A percentile compares a stretch with the other conserved stretches of the same genome.
Evolutionary conservation across 1,140 invertebrate species (phyloP).

Genomic region (Gonioctena quinquepunctata): DNA sequence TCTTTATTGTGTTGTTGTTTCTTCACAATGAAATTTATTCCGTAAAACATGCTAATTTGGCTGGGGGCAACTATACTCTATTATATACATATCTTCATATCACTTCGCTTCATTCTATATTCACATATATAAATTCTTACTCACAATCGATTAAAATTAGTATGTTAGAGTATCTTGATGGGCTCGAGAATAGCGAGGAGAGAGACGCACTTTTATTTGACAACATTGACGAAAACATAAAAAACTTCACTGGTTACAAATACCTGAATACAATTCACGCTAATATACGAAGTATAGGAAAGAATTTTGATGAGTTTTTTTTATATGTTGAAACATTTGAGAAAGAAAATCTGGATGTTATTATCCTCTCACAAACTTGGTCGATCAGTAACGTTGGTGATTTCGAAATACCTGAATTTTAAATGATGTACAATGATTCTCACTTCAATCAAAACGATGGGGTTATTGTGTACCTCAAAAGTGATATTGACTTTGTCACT

Average conservation of each 20-base stretch:
- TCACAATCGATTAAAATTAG: neutral
- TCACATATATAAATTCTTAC: neutral
- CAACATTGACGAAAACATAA: neutral
- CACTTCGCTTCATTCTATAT: neutral
- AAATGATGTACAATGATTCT: conserved; percentile 1
- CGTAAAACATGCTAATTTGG: too few relatives aligned
- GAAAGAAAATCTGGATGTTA: neutral
- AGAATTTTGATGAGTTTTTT: conserved; percentile 7
- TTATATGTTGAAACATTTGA: neutral
- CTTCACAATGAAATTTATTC: too few relatives aligned
- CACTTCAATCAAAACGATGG: conserved; percentile 10
- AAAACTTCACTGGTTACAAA: neutral
- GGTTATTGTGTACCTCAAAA: neutral
- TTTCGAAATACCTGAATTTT: neutral
- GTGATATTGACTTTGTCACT: neutral
- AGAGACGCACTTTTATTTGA: neutral
- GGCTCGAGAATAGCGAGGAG: neutral
- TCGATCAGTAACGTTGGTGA: neutral
- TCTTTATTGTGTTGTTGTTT: neutral
- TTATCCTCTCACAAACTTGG: neutral
- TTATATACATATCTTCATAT: neutral
- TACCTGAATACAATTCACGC: neutral
- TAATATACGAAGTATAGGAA: conserved; percentile 1
- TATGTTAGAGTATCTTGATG: neutral
- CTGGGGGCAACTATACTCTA: too few relatives aligned